Conservation (phyloP, 2,797 vertebrate genomes). For the Alfaro cultratus region DNA sequence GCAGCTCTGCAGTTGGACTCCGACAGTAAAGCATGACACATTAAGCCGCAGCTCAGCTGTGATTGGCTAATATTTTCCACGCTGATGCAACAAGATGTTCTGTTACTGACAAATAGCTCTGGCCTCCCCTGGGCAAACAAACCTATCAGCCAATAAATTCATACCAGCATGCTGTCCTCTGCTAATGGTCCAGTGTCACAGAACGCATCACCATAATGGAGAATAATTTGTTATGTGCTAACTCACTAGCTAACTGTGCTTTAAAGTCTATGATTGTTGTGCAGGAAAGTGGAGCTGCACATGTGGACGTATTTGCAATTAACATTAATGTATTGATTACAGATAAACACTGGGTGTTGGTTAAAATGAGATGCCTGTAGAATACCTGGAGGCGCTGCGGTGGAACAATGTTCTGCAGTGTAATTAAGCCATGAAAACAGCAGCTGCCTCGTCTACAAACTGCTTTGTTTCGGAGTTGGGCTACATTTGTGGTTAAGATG, state of each 20-base stretch:
- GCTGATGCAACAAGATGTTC: conserved; percentile 16
- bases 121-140: conserved; percentile 43
- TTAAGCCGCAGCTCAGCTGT: conserved; percentile 1
- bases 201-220: conserved; percentile 51
- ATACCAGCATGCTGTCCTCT: conserved; percentile 43
- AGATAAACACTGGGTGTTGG: conserved; percentile 1
- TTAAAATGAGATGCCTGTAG: not conserved
- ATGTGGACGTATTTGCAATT: conserved; percentile 10
- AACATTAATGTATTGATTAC: conserved; percentile 23
- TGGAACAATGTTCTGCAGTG: conserved; percentile 15
- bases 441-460: conserved; percentile 23
- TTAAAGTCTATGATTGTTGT: not conserved
- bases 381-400: conserved; percentile 11
- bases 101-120: conserved; percentile 48
- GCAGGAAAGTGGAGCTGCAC: not conserved
- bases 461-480: conserved; percentile 19
- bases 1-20: conserved; percentile 2
- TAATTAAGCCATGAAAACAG: conserved; percentile 20
- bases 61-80: conserved; percentile 8
- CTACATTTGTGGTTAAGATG: conserved; percentile 29
- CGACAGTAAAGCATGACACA: not conserved
- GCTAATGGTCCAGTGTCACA: conserved; percentile 59
- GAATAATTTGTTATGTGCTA: conserved; percentile 50
- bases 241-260: conserved; percentile 19
- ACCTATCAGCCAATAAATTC: conserved; percentile 49